Percentiles rank a stretch among this genome's conserved stretches.
Evolutionary conservation across 2,888 invertebrate genomes (phyloP).

Genomic region (Unio pictorum): DNA sequence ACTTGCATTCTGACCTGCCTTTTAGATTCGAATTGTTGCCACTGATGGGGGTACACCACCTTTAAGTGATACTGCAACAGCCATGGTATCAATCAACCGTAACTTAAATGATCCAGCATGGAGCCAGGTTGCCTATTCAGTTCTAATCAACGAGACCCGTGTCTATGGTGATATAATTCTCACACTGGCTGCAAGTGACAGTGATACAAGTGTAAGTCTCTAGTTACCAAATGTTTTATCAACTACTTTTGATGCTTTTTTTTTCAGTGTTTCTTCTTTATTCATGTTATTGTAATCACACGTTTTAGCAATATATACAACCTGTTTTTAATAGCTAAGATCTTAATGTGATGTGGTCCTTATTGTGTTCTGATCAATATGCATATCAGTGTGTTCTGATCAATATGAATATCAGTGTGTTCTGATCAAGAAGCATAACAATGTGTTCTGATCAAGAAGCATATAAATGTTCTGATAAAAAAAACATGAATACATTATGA

Average conservation of each 20-base stretch:
- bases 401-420: too few species aligned
- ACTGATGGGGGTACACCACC: constrained; percentile 60
- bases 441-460: too few species aligned
- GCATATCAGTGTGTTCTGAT: too few species aligned
- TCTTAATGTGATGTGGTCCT: too few species aligned
- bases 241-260: not conserved
- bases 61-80: constrained; percentile 24
- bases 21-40: constrained; percentile 59
- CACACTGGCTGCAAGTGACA: constrained; percentile 42
- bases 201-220: constrained; percentile 36
- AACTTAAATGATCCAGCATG: constrained; percentile 53
- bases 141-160: constrained; percentile 46
- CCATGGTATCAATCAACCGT: constrained; percentile 38
- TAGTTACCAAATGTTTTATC: not conserved
- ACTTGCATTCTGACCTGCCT: not conserved
- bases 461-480: too few species aligned
- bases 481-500: too few species aligned
- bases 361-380: too few species aligned
- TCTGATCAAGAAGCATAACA: too few species aligned
- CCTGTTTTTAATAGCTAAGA: too few species aligned
- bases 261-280: too few species aligned
- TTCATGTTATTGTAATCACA: too few species aligned
- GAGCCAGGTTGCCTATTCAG: constrained; percentile 37
- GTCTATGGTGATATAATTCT: constrained; percentile 36
- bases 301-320: too few species aligned